Conservation (phyloP, 1,140 invertebrate genomes). For the Drosophila nikananu region DNA sequence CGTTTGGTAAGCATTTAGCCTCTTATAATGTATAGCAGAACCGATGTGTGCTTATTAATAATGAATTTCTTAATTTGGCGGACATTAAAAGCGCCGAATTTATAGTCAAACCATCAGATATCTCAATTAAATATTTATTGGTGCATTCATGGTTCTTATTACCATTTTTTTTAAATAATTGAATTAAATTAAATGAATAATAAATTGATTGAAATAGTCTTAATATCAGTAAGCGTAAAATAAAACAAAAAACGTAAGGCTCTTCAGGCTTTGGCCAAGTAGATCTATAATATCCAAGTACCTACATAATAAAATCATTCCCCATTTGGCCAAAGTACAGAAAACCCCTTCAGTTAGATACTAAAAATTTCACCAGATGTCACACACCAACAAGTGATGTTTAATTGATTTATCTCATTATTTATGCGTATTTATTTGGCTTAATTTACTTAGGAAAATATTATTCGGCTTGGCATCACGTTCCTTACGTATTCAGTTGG, state of each 20-base stretch:
- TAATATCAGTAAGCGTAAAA: background rate
- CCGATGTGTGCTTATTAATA: background rate
- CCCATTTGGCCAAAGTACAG: background rate
- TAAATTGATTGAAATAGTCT: background rate
- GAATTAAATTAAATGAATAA: background rate
- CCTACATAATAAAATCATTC: background rate
- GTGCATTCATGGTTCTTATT: background rate
- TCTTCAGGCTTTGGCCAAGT: no score
- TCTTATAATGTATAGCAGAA: background rate
- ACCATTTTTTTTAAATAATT: background rate
- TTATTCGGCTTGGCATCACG: conserved; percentile 2
- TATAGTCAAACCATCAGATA: background rate
- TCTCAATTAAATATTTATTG: background rate
- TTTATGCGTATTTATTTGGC: background rate
- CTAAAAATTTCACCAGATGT: background rate
- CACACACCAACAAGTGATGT: background rate
- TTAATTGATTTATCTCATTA: conserved; percentile 1
- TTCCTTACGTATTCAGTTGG: background rate
- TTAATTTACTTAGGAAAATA: conserved; percentile 14
- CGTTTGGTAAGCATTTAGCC: no score
- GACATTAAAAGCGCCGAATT: background rate
- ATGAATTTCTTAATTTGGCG: background rate
- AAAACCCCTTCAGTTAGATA: background rate
- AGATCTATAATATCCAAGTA: no score
- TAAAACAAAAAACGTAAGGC: no score